Conservation (phyloP, 2,113 vertebrate genomes). For the Laticauda laticaudata region DNA sequence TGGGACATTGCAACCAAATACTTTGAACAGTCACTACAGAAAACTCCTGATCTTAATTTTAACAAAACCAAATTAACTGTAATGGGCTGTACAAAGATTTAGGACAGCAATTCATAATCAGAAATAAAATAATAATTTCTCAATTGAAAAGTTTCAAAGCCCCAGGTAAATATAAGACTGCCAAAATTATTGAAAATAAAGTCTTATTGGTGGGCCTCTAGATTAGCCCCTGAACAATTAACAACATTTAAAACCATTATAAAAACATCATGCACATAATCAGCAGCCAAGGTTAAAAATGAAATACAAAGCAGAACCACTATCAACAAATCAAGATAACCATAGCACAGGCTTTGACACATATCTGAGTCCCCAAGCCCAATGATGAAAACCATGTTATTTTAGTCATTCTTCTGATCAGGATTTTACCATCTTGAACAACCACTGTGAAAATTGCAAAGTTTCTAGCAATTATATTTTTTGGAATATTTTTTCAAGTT, state of each 20-base stretch:
- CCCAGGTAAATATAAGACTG: neutral
- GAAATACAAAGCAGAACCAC: neutral
- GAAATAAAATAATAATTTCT: neutral
- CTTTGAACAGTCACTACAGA: too few relatives aligned
- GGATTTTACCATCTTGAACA: neutral
- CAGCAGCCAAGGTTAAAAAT: neutral
- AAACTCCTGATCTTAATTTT: neutral
- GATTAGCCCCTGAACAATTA: neutral
- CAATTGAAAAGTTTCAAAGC: neutral
- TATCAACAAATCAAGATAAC: neutral
- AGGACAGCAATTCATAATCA: neutral
- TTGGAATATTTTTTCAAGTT: neutral
- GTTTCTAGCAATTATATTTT: neutral
- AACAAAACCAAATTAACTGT: neutral
- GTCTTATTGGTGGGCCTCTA: neutral
- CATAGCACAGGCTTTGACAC: neutral
- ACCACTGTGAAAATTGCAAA: neutral
- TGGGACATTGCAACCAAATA: too few relatives aligned
- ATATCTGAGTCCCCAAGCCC: neutral
- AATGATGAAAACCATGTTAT: neutral
- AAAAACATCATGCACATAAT: neutral
- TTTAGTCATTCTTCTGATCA: neutral
- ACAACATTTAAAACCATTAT: neutral
- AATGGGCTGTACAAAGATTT: neutral
- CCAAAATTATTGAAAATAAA: neutral